Percentiles rank a stretch among this genome's conserved stretches.
These are phyloP conservation scores for Oncorhynchus mykiss DNA, from an alignment of 2,113 vertebrate species.

Conservation along the genomic window DNA sequence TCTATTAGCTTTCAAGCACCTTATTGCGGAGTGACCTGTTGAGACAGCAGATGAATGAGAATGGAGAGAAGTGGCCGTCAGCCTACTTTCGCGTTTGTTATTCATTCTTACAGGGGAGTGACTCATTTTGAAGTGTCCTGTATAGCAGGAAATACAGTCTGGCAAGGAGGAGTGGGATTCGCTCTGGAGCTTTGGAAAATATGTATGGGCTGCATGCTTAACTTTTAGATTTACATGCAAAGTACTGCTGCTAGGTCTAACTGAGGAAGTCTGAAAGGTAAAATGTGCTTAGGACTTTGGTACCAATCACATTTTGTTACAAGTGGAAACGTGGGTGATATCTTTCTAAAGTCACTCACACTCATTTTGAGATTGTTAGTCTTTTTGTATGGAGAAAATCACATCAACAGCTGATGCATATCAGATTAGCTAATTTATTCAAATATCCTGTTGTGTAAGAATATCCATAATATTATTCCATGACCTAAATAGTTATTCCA, in stretches of 20 bases:
- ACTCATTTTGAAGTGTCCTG: slow-evolving; percentile 28
- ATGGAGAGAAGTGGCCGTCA: neutral
- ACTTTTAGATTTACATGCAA: slow-evolving; percentile 68
- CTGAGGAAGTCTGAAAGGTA: slow-evolving; percentile 70
- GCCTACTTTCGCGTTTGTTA: slow-evolving; percentile 28
- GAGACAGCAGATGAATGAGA: neutral
- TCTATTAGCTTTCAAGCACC: too few relatives aligned
- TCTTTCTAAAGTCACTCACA: slow-evolving; percentile 34
- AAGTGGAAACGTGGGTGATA: slow-evolving; percentile 51
- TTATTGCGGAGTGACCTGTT: neutral
- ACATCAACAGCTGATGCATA: slow-evolving; percentile 18
- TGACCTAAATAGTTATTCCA: too few relatives aligned
- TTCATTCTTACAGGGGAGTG: slow-evolving; percentile 35
- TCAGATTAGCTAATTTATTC: slow-evolving; percentile 49
- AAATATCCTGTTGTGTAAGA: neutral
- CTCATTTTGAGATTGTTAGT: too few relatives aligned
- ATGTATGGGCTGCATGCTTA: slow-evolving; percentile 63
- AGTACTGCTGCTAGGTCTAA: slow-evolving; percentile 64
- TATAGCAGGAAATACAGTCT: slow-evolving; percentile 38
- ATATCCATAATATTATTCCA: neutral
- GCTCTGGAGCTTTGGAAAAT: slow-evolving; percentile 41
- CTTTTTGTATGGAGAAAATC: too few relatives aligned
- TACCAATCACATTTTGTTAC: slow-evolving; percentile 64
- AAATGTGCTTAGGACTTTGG: slow-evolving; percentile 63
- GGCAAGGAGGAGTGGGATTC: slow-evolving; percentile 57